Base-by-base conservation (phyloP, 2,888 invertebrate species). In the Chorisops tibialis region DNA sequence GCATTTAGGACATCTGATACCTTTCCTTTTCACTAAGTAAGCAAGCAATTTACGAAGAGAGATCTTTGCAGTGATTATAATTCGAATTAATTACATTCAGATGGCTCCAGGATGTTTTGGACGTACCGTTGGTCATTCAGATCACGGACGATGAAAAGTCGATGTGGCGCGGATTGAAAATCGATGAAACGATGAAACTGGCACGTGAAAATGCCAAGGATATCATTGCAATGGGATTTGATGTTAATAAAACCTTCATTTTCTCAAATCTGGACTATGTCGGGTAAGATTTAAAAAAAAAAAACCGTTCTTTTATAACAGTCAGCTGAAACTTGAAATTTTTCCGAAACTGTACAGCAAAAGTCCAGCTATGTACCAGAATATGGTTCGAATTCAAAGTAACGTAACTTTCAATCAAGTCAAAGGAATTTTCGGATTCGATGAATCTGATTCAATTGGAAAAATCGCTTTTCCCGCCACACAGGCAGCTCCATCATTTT, bases 131-230 rank as follows among this genome's bases (percentile, higher is more conserved):
- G 19, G 88, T 99, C 1, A 93, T 99, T 67, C 99, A 99, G 77
- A 77, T 99, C 72, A 98, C 98, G 0, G 99, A 99, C 73, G 99
- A 99, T 76, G 99, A 99, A 76, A 99, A 99, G 76, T 91, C 88
- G 4, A 81, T 99, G 70, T 99, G 99, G 98, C 95, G 90, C 75
- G 94, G 97, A 74, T 81, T 99, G 56, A 88, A 88, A 69, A 75
- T 97, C 7, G 96, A 96, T 68, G 91, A 94, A 67, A 89, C 93
- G 0, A 85, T 90, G 59, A 85, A 85, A 73, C 82, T 98, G 80
- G 89, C 94, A 0, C 82, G 85, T 67, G 92, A 93, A 74, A 99
- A 99, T 80, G 92, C 94, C 2, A 97, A 95, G 79, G 99, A 99
- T 75, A 99, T 99, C 63, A 93, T 99, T 66, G 96, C 99, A 0